These are phyloP conservation scores for Lochmaea capreae DNA, from an alignment of 2,888 invertebrate genomes.

Conservation along the genomic window DNA sequence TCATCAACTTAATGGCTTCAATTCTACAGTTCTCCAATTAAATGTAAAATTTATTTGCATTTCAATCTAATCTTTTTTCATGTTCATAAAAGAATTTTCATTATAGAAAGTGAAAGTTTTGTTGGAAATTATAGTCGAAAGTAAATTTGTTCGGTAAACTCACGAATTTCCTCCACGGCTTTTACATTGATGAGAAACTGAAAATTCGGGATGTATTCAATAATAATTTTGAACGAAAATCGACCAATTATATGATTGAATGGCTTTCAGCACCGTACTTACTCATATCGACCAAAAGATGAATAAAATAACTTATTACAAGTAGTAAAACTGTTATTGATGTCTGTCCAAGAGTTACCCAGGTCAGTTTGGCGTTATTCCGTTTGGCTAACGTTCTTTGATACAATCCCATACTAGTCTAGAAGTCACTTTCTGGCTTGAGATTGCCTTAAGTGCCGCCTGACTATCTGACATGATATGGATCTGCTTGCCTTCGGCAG, in stretches of 20 bases:
- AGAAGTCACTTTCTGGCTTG: no score
- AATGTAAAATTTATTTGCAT: no score
- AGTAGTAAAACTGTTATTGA: neutral
- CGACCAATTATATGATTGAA: conserved; percentile 2
- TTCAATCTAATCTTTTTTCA: neutral
- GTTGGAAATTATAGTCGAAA: neutral
- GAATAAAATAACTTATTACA: neutral
- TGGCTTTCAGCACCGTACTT: neutral
- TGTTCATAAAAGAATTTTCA: neutral
- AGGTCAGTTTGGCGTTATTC: no score
- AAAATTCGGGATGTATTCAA: neutral
- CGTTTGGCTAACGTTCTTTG: no score
- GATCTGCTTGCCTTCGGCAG: no score
- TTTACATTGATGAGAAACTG: conserved; percentile 4
- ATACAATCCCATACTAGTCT: no score
- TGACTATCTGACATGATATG: no score
- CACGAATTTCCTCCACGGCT: neutral
- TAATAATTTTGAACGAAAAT: neutral
- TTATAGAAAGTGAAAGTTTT: neutral
- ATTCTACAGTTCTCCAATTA: no score
- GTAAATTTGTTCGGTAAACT: neutral
- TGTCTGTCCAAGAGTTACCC: no score
- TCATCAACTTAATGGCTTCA: no score
- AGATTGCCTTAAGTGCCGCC: no score
- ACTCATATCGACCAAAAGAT: neutral